Conservation (phyloP, 2,888 invertebrate species). For the Caenorhabditis uteleia region DNA sequence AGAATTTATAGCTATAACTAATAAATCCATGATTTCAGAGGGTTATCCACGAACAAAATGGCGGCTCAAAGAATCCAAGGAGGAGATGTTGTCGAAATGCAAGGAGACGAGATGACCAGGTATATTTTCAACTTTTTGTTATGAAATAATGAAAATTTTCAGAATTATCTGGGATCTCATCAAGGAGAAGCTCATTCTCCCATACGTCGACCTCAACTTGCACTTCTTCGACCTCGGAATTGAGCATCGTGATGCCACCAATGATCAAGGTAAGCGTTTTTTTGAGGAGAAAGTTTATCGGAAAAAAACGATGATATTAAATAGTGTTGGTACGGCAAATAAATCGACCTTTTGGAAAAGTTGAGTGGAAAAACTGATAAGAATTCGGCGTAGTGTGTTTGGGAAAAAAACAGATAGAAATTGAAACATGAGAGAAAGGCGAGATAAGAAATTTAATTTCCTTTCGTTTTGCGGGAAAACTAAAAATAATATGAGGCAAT, state of each 20-base stretch:
- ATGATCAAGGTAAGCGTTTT: conserved; percentile 79
- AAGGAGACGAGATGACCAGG: conserved; percentile 74
- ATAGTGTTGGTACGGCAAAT: not conserved
- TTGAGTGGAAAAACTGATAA: no score
- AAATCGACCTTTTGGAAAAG: not conserved
- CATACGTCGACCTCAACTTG: conserved; percentile 91
- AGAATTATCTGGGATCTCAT: conserved; percentile 97
- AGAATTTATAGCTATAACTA: no score
- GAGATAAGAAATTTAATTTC: no score
- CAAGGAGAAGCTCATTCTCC: conserved; percentile 93
- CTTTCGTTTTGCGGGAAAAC: no score
- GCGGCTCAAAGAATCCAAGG: conserved; percentile 63
- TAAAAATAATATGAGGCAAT: no score
- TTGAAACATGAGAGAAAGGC: no score
- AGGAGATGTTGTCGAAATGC: conserved; percentile 72
- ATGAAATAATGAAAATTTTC: conserved; percentile 14
- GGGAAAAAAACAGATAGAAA: no score
- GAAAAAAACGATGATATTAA: no score
- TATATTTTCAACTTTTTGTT: conserved; percentile 32
- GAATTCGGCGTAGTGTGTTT: no score
- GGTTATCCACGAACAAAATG: conserved; percentile 28
- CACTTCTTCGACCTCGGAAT: conserved; percentile 93
- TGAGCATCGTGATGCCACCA: conserved; percentile 89
- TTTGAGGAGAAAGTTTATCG: not conserved
- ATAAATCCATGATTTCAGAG: conserved; percentile 37